Evolutionary conservation across 2,888 invertebrate species (phyloP).

Genomic region (Mechanitis mazaeus): DNA sequence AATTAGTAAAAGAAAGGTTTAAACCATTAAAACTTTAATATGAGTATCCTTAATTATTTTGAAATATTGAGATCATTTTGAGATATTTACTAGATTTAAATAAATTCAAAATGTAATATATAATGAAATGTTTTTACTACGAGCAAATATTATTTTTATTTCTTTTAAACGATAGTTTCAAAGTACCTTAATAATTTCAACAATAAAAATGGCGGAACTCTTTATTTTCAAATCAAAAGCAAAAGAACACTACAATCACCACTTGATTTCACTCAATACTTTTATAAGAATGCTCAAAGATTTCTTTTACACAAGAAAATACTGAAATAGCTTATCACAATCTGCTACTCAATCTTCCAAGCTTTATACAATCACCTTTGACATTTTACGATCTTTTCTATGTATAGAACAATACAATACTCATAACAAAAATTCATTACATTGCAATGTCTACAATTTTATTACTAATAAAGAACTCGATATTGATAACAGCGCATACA

Average conservation of each 20-base stretch:
- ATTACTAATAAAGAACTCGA: too few relatives aligned
- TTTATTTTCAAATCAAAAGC: background rate
- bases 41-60: too few relatives aligned
- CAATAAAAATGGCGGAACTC: background rate
- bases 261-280: slow-evolving; percentile 1
- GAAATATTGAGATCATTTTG: too few relatives aligned
- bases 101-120: too few relatives aligned
- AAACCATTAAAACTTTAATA: too few relatives aligned
- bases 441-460: too few relatives aligned
- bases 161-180: too few relatives aligned
- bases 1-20: too few relatives aligned
- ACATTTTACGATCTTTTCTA: background rate
- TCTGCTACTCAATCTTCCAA: slow-evolving; percentile 5
- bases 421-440: background rate
- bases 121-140: too few relatives aligned
- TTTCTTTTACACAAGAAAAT: slow-evolving; percentile 2
- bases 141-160: too few relatives aligned
- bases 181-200: background rate
- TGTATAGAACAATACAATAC: background rate
- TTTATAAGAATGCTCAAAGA: slow-evolving; percentile 3
- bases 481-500: too few relatives aligned
- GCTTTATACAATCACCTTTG: slow-evolving; percentile 6
- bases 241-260: background rate
- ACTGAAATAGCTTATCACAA: slow-evolving; percentile 6
- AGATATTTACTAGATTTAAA: too few relatives aligned